Evolutionary conservation across 2,888 invertebrate genomes (phyloP).

Genomic region (Melinaea menophilus): DNA sequence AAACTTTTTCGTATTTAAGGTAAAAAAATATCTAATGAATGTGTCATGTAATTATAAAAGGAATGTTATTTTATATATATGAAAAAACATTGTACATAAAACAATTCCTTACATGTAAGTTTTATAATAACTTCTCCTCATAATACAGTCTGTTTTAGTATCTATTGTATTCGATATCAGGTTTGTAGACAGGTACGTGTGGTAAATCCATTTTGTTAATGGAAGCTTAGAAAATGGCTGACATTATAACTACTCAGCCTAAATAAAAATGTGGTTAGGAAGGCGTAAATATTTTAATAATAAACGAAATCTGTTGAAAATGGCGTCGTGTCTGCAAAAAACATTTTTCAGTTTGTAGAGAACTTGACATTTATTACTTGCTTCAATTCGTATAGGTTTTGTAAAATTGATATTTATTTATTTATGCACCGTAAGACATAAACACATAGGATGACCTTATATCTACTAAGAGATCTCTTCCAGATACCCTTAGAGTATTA

Average conservation of each 20-base stretch:
- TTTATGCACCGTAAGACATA: too few relatives aligned
- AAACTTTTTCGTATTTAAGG: too few relatives aligned
- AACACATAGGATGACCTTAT: too few relatives aligned
- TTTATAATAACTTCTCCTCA: too few relatives aligned
- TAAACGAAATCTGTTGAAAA: conserved; percentile 30
- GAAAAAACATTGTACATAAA: too few relatives aligned
- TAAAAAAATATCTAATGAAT: too few relatives aligned
- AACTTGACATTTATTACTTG: neutral
- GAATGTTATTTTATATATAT: too few relatives aligned
- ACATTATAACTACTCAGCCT: conserved; percentile 56
- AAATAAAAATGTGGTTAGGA: conserved; percentile 42
- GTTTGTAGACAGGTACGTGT: conserved; percentile 3
- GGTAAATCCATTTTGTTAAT: conserved; percentile 21
- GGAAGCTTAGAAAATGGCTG: conserved; percentile 37
- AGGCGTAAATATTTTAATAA: conserved; percentile 56
- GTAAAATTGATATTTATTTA: too few relatives aligned
- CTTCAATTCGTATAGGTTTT: neutral
- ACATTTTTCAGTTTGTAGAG: neutral
- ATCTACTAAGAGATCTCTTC: too few relatives aligned
- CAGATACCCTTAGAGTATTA: too few relatives aligned
- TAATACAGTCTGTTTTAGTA: conserved; percentile 3
- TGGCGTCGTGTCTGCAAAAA: conserved; percentile 9
- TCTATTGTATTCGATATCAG: conserved; percentile 7
- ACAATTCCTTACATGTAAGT: too few relatives aligned
- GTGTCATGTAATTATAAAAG: too few relatives aligned